phyloP scores from a whole-genome alignment of 2,797 vertebrate species.

The Trachops cirrhosus region DNA sequence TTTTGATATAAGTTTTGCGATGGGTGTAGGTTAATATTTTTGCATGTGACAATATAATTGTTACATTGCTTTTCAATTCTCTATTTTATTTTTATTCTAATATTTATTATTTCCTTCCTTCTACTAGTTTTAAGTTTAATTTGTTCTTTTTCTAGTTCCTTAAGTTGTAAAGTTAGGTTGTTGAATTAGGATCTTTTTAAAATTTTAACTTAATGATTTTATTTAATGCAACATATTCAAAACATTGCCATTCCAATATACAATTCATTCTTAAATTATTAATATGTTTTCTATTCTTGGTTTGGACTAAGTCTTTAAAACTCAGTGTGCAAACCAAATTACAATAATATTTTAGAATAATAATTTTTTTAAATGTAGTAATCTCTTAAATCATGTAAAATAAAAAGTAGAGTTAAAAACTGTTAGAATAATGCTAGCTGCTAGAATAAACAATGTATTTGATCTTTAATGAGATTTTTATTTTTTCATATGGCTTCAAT shows the following conservation, averaged over 20 bases:
- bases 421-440: background rate
- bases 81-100: background rate
- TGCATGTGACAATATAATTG: background rate
- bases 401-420: background rate
- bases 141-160: background rate
- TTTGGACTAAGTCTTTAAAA: background rate
- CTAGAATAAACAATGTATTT: background rate
- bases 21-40: background rate
- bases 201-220: background rate
- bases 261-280: background rate
- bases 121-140: background rate
- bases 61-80: background rate
- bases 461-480: background rate
- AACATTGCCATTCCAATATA: background rate
- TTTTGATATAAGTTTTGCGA: background rate
- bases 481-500: background rate
- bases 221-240: background rate
- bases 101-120: background rate
- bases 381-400: background rate
- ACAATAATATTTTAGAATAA: background rate
- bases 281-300: background rate
- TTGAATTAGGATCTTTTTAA: background rate
- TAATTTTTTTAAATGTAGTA: background rate
- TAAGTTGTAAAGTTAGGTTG: conserved; percentile 1
- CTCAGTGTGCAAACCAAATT: background rate